Percentiles rank a stretch among this genome's conserved stretches.
Conservation (phyloP, 2,888 invertebrate genomes). For the Chaetogeoica ovagalla region DNA sequence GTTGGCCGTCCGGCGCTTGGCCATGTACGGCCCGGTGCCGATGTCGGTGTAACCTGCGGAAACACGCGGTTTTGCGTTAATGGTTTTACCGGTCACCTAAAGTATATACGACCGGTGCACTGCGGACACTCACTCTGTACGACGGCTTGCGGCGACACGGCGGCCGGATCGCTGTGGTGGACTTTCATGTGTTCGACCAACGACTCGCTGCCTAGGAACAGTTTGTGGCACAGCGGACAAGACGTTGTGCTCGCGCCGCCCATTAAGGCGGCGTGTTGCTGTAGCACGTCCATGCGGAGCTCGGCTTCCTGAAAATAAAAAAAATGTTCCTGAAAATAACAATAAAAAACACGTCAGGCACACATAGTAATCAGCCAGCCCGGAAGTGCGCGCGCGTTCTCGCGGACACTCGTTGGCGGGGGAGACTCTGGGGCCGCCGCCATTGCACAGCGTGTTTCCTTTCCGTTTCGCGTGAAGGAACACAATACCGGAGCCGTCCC, state of each 20-base stretch:
- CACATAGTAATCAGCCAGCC: constrained; percentile 32
- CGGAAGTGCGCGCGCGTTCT: constrained; percentile 40
- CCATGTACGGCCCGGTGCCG: constrained; percentile 77
- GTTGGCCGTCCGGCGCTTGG: constrained; percentile 90
- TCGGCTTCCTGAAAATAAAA: constrained; percentile 76
- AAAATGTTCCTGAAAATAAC: constrained; percentile 54
- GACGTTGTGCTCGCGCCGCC: constrained; percentile 88
- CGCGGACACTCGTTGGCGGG: constrained; percentile 16
- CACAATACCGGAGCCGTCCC: constrained; percentile 30
- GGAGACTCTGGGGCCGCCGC: constrained; percentile 8
- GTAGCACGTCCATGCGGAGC: constrained; percentile 90
- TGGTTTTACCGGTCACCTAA: no score
- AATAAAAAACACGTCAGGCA: constrained; percentile 48
- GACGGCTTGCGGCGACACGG: constrained; percentile 38
- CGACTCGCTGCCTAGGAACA: constrained; percentile 89
- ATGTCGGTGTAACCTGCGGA: constrained; percentile 62
- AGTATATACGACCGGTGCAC: no score
- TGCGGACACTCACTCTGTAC: constrained; percentile 8
- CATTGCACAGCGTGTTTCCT: constrained; percentile 42
- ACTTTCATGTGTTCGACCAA: constrained; percentile 96
- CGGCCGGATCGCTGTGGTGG: constrained; percentile 88
- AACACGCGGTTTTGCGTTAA: no score
- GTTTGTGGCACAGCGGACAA: constrained; percentile 92
- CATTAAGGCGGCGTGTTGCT: constrained; percentile 92
- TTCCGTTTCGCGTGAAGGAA: constrained; percentile 45